Conservation (phyloP, 2,888 invertebrate genomes). For the Choristoneura rosaceana region DNA sequence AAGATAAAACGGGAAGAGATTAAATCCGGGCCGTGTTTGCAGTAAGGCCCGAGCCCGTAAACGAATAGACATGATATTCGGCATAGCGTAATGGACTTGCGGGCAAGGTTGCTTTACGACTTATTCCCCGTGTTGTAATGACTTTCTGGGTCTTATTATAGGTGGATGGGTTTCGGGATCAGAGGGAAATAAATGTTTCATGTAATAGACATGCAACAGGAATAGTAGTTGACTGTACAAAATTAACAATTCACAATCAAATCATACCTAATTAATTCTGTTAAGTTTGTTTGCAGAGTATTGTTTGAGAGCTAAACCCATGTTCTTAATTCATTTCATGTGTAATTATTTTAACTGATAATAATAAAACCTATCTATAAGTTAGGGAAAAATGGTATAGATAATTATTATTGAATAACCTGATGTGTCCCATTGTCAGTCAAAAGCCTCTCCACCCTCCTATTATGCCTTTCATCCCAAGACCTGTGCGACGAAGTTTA, state of each 20-base stretch:
- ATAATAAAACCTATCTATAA: too few species aligned
- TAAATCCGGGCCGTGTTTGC: slow-evolving; percentile 80
- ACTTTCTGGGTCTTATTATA: slow-evolving; percentile 71
- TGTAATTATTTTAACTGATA: too few species aligned
- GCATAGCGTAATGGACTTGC: slow-evolving; percentile 77
- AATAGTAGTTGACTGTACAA: background rate
- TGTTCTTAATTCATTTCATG: too few species aligned
- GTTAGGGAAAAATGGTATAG: too few species aligned
- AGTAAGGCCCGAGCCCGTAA: slow-evolving; percentile 70
- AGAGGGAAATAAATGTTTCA: background rate
- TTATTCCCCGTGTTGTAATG: slow-evolving; percentile 80
- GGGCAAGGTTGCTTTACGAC: slow-evolving; percentile 79
- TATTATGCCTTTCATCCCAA: too few species aligned
- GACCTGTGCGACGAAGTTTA: too few species aligned
- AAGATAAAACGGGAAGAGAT: slow-evolving; percentile 78
- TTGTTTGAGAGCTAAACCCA: too few species aligned
- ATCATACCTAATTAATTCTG: too few species aligned
- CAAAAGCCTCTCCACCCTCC: too few species aligned
- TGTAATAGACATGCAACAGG: background rate
- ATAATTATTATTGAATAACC: too few species aligned
- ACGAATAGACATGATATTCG: slow-evolving; percentile 75
- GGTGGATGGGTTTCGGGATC: slow-evolving; percentile 49
- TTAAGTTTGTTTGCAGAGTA: too few species aligned
- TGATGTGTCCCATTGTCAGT: too few species aligned
- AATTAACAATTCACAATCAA: background rate